Conservation (phyloP, 2,888 invertebrate species). For the Barypeithes pellucidus region DNA sequence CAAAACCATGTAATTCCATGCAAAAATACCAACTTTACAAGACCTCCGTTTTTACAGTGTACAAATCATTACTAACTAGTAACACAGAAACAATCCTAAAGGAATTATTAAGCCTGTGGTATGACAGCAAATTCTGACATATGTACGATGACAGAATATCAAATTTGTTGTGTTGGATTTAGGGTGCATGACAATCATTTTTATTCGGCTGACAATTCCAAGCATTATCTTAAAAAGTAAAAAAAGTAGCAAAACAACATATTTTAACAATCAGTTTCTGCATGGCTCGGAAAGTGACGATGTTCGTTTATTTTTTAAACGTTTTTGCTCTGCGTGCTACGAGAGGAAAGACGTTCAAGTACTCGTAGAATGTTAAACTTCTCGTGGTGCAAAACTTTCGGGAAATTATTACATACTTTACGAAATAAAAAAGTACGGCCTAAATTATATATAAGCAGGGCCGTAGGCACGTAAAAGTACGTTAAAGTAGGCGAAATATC, state of each 20-base stretch:
- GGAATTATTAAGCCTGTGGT: conserved; percentile 18
- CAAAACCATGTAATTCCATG: no score
- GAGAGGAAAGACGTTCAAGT: conserved; percentile 26
- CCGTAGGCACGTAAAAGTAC: not conserved
- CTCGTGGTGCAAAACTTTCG: conserved; percentile 27
- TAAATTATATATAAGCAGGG: conserved; percentile 8
- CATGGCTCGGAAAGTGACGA: conserved; percentile 35
- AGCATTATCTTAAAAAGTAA: conserved; percentile 47
- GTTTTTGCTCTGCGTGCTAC: conserved; percentile 36
- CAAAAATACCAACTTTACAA: no score
- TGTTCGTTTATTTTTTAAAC: conserved; percentile 27
- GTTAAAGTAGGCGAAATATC: no score
- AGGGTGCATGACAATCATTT: conserved; percentile 58
- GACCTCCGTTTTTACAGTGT: no score
- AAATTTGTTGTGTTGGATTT: conserved; percentile 52
- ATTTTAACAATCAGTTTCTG: conserved; percentile 39
- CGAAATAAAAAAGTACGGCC: conserved; percentile 16
- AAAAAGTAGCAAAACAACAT: conserved; percentile 37
- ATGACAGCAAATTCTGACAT: conserved; percentile 28
- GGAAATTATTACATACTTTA: conserved; percentile 32
- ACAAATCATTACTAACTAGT: not conserved
- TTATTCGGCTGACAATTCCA: conserved; percentile 54
- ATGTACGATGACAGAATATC: conserved; percentile 37
- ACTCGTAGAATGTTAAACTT: conserved; percentile 36
- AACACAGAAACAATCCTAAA: conserved; percentile 23